Evolutionary conservation across 1,140 invertebrate genomes (phyloP).

Genomic region (Diachasmimorpha longicaudata): DNA sequence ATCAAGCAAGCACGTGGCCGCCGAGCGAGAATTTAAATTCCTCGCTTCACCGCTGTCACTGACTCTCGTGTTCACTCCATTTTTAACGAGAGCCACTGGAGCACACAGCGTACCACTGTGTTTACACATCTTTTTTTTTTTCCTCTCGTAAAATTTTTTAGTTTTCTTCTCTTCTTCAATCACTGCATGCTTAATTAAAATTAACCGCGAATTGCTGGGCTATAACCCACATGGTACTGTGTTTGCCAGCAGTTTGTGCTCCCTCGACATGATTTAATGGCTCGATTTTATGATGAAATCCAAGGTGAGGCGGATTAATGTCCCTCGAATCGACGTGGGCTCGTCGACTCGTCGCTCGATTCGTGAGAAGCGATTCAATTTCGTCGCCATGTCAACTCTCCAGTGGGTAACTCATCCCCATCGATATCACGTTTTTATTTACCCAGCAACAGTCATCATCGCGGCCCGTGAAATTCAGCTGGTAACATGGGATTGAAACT

Average conservation of each 20-base stretch:
- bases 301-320: conserved; percentile 12
- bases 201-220: not conserved
- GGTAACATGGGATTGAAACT: not conserved
- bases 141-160: not conserved
- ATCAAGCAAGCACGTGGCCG: not conserved
- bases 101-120: not conserved
- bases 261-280: not conserved
- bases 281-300: conserved; percentile 8
- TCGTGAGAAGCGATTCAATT: conserved; percentile 14
- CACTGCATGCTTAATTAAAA: not conserved
- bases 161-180: not conserved
- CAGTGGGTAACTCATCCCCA: not conserved
- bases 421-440: not conserved
- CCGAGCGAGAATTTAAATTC: no score
- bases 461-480: not conserved
- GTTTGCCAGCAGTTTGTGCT: not conserved
- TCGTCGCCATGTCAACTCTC: not conserved
- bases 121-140: not conserved
- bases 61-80: not conserved
- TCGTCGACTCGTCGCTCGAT: conserved; percentile 5
- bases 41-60: not conserved
- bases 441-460: not conserved
- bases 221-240: not conserved
- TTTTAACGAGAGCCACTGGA: not conserved
- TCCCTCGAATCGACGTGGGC: not conserved